A percentile compares a stretch with the other conserved stretches of the same genome.
These are phyloP conservation scores for Porphyrio hochstetteri DNA, from an alignment of 2,113 vertebrate species.

Conservation along the genomic window DNA sequence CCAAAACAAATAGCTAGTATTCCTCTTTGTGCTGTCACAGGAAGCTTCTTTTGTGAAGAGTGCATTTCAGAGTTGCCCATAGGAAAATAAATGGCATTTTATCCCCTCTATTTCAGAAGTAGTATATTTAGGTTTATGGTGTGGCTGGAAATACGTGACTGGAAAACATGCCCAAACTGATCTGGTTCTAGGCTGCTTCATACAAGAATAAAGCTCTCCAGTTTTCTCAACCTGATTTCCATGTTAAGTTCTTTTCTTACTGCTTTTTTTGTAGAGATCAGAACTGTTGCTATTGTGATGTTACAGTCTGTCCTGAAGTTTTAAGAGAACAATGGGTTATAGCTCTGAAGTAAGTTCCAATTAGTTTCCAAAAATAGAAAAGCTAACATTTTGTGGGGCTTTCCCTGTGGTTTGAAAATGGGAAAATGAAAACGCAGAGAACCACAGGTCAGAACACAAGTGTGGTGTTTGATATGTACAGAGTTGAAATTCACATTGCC, in stretches of 20 bases:
- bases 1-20: neutral
- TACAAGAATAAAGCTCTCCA: neutral
- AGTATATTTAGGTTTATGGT: neutral
- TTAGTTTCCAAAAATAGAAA: neutral
- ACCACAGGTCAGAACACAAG: neutral
- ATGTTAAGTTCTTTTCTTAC: neutral
- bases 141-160: neutral
- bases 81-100: neutral
- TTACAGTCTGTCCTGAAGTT: neutral
- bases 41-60: neutral
- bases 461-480: neutral
- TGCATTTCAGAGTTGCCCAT: neutral
- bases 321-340: neutral
- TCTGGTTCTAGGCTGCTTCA: neutral
- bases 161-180: neutral
- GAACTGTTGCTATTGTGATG: neutral
- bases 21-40: neutral
- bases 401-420: neutral
- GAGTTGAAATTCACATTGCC: neutral
- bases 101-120: neutral
- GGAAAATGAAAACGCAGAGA: neutral
- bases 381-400: neutral
- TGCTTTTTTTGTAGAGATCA: neutral
- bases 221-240: neutral
- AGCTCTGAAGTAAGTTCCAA: neutral